A percentile compares a stretch with the other conserved stretches of the same genome.
Evolutionary conservation across 2,797 vertebrate genomes (phyloP).

Genomic region (Ctenopoma kingsleyae): DNA sequence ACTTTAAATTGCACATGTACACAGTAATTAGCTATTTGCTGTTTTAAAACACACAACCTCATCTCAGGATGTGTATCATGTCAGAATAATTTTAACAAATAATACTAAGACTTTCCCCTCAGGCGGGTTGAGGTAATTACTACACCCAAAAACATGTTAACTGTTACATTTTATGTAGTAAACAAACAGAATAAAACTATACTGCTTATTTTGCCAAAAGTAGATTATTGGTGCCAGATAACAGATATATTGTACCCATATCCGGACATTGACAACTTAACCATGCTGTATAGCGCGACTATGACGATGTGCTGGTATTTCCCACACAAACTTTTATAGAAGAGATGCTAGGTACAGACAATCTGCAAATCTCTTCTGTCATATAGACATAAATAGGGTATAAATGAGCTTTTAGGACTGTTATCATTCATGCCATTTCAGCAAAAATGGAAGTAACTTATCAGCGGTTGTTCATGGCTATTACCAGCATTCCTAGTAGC

Average conservation of each 20-base stretch:
- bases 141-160: not conserved
- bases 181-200: not conserved
- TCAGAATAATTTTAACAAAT: not conserved
- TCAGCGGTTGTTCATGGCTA: too few relatives aligned
- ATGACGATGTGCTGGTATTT: not conserved
- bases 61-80: not conserved
- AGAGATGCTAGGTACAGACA: not conserved
- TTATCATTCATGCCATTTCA: too few relatives aligned
- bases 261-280: not conserved
- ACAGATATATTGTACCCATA: too few relatives aligned
- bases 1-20: too few relatives aligned
- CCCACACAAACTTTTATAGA: not conserved
- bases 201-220: not conserved
- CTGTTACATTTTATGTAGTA: not conserved
- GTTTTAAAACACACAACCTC: not conserved
- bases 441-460: not conserved
- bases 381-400: too few relatives aligned
- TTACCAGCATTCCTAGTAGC: not conserved
- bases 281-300: not conserved
- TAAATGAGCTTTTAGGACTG: too few relatives aligned
- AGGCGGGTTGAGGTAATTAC: too few relatives aligned
- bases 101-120: too few relatives aligned
- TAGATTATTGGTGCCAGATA: not conserved
- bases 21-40: too few relatives aligned
- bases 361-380: too few relatives aligned